Evolutionary conservation across 1,140 invertebrate species (phyloP), one percentile per base, ranked within the genome.

Genomic region (Drosophila sp.): DNA sequence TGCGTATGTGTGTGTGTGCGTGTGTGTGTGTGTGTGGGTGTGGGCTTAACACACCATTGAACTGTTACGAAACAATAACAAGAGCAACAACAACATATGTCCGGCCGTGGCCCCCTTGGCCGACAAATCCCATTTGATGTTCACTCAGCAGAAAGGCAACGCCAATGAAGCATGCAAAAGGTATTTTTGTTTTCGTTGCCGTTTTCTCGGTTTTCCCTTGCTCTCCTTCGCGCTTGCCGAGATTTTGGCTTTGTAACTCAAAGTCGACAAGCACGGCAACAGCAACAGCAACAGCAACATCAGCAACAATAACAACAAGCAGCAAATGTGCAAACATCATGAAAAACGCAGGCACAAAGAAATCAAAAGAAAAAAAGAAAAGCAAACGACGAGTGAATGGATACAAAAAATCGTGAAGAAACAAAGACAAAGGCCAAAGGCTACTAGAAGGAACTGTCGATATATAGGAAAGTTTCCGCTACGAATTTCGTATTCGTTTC

Each of bases 121-220:
- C 75, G 80, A 83, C 83, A 89, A 89, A 89, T 89, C 83, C 83
- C 83, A 89, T 89, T 89, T 89, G 83, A 89, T 89, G 83, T 89
- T 89, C 83, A 89, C 76, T 89, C 83, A 89, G 84, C 83, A 89
- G 83, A 89, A 89, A 89, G 83, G 84, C 83, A 89, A 89, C 63
- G 83, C 80, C 83, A 89, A 89, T 89, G 83, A 89, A 89, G 83
- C 83, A 89, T 89, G 83, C 83, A 89, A 89, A 89, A 89, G 83
- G 83, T 89, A 89, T 80, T 89, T 72, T 81, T 80, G 76, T 84
- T 80, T 80, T 84, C 81, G 53, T 80, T 67, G 59, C 67, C 53
- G 61, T 40, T 57, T 69, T 41, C 66, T 57, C 61, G 53, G 13
- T 54, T 69, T 69, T 51, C 69, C 13, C 38, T 14, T 7, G n/a